These are phyloP conservation scores for Notarius quadriscutis DNA, from an alignment of 2,113 vertebrate species.

Conservation along the genomic window DNA sequence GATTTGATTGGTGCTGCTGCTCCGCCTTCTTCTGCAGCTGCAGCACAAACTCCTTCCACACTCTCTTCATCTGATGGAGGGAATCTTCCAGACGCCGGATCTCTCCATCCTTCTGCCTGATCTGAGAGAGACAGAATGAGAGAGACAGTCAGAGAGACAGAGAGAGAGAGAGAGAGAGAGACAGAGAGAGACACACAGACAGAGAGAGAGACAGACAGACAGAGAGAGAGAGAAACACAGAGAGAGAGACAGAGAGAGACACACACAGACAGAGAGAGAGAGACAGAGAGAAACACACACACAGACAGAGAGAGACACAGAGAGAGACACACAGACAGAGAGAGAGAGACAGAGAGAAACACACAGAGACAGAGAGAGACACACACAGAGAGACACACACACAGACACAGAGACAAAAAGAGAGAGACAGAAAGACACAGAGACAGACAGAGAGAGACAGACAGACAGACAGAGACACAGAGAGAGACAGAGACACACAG, in stretches of 20 bases:
- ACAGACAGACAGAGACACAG: no score
- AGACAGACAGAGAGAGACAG: not conserved
- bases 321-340: not conserved
- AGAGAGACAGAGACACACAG: not conserved
- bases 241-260: not conserved
- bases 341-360: not conserved
- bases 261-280: not conserved
- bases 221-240: not conserved
- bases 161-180: not conserved
- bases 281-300: not conserved
- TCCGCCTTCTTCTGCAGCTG: constrained; percentile 61
- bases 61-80: constrained; percentile 64
- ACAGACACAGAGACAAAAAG: not conserved
- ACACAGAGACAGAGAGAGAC: not conserved
- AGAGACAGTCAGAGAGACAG: not conserved
- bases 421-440: not conserved
- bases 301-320: not conserved
- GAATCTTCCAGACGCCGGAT: constrained; percentile 71
- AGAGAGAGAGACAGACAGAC: not conserved
- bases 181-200: not conserved
- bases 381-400: not conserved
- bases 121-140: constrained; percentile 61
- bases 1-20: constrained; percentile 65
- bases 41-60: constrained; percentile 59
- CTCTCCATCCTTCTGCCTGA: constrained; percentile 67